A percentile compares a stretch with the other conserved stretches of the same genome.
phyloP scores from a whole-genome alignment of 2,888 invertebrate species.

The Salticus scenicus region DNA sequence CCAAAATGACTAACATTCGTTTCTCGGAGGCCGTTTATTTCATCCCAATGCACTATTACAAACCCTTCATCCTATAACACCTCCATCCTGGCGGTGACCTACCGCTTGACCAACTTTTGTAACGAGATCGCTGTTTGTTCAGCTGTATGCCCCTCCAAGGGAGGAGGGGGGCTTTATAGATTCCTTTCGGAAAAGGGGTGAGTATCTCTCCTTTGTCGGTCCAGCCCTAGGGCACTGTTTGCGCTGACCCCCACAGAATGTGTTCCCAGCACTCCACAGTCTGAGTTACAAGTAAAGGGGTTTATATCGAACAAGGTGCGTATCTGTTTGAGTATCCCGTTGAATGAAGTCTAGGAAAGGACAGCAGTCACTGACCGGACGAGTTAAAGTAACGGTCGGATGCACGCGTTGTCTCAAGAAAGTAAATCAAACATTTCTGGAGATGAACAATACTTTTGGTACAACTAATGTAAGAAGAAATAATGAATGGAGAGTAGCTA shows the following conservation, averaged over 20 bases:
- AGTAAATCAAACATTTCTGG: no score
- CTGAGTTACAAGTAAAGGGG: slow-evolving; percentile 31
- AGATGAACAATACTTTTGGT: no score
- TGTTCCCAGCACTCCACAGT: slow-evolving; percentile 59
- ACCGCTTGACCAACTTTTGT: slow-evolving; percentile 66
- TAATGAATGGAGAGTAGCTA: no score
- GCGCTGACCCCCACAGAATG: slow-evolving; percentile 38
- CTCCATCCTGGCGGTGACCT: neutral
- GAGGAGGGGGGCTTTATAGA: neutral
- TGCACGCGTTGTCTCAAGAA: no score
- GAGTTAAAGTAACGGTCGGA: neutral
- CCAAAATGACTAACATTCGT: neutral
- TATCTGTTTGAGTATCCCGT: slow-evolving; percentile 26
- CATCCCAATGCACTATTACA: neutral
- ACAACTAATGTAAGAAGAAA: no score
- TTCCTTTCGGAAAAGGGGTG: slow-evolving; percentile 2
- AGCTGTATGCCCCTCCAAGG: slow-evolving; percentile 25
- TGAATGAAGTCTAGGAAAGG: no score
- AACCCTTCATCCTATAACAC: slow-evolving; percentile 1
- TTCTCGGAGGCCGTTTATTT: neutral
- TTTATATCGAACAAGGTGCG: slow-evolving; percentile 10
- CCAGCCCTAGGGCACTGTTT: slow-evolving; percentile 29
- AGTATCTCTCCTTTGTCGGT: neutral
- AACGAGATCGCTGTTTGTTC: slow-evolving; percentile 58
- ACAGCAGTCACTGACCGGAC: neutral